Evolutionary conservation across 2,888 invertebrate genomes (phyloP), one percentile per base, ranked within the genome.

Genomic region (Amiota minor): DNA sequence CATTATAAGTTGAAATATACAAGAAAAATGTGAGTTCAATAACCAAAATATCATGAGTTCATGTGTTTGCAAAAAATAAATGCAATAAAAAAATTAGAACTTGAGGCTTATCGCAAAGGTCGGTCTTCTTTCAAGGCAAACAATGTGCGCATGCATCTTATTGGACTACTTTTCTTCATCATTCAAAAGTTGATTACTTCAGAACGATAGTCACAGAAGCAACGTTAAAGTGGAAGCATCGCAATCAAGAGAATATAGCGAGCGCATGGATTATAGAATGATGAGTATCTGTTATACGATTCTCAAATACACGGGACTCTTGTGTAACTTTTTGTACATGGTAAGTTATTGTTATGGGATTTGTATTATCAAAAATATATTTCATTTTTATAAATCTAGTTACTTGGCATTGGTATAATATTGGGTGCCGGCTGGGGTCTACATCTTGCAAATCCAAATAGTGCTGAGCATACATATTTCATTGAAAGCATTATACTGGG

Each of bases 401-500:
- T 87, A 56, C 76, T 87, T 47, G 87, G 85, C 53, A 76, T 87
- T 16, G 85, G 80, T 12, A 80, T 81, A 3, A 82, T 87, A 75
- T 79, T 74, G 9, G 79, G 81, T 10, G 84, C 85, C 47, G 81
- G 80, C 0, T 62, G 85, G 72, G 87, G 85, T 0, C 75, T 88
- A n/a, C 78, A 87, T 56, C 74, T 75, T 65, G 84, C 84, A 2
- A 76, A 82, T 20, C 86, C 88, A 0, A 83, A 84, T 53, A 88
- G 86, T 0, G 82, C 86, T 20, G 88, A 86, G 67, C 87, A 87
- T 53, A 85, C 87, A 4, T 87, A 85, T 71, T 87, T 84, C 56
- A 83, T 88, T 62, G 81, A 87, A 70, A 87, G 85, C 35, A 79
- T 87, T 20, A 81, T 87, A 16, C 70, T 88, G 35, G 87, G 87